Base-by-base conservation (phyloP, 2,797 vertebrate genomes). In the Etheostoma nigrum region DNA sequence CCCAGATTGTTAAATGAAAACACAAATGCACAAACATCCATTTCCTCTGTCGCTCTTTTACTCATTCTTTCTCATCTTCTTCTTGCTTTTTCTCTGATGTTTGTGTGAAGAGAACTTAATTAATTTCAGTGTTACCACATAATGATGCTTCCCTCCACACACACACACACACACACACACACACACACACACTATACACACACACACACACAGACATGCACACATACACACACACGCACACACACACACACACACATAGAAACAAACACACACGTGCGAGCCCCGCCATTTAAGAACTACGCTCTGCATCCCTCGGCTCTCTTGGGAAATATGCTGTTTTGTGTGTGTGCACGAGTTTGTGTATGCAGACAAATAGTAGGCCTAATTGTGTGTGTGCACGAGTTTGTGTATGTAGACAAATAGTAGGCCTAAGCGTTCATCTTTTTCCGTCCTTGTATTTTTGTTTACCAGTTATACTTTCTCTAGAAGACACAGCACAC, bases 51-150 rank as follows among this genome's bases (percentile, higher is more conserved):
- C 21, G 2, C 44, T 82, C 59, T 79, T 40, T 78, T 67, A 73
- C 47, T 78, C 63, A 78, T 82, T 83, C 65, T 72, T 80, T 88
- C 67, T 74, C 68, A 83, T 86, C 79, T 72, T 74, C 61, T 23
- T 79, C 68, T 77, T 0, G 18, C 60, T 47, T 71, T 74, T 65
- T 53, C 72, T 82, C 76, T 67, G 78, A 86, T 84, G 83, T 76
- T 53, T 44, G 61, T 82, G 71, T 67, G 72, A 74, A 68, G 74
- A 62, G 25, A 82, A 83, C 62, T 62, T 73, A 73, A 86, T 89
- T 86, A 81, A 91, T 86, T 78, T 84, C 57, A 53, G 47, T 63
- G 55, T 76, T 71, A 57, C 79, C 47, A 42, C 64, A 79, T 75
- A 83, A 81, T 73, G 64, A 84, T 61, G 66, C 76, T 67, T 47